Evolutionary conservation across 2,888 invertebrate species (phyloP).

Genomic region (Rhagonycha fulva): DNA sequence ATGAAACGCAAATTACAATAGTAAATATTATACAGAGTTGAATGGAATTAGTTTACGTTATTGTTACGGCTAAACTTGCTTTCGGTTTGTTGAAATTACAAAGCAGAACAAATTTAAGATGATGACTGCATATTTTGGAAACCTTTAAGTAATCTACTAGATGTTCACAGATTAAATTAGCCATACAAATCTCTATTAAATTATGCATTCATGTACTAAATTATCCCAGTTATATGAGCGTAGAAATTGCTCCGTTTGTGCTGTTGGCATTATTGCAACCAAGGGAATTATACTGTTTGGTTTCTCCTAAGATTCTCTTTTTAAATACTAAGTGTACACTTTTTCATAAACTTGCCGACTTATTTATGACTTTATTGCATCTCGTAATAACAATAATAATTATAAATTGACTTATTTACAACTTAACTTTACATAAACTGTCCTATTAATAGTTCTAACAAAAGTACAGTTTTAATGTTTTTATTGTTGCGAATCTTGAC

Average conservation of each 20-base stretch:
- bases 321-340: slow-evolving; percentile 1
- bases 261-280: slow-evolving; percentile 39
- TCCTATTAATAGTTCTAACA: neutral
- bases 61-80: neutral
- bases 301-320: slow-evolving; percentile 4
- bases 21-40: neutral
- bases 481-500: neutral
- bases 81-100: neutral
- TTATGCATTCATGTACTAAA: slow-evolving; percentile 43
- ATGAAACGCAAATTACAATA: neutral
- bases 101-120: slow-evolving; percentile 1
- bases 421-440: neutral
- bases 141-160: slow-evolving; percentile 22
- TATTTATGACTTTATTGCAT: neutral
- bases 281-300: slow-evolving; percentile 37
- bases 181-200: slow-evolving; percentile 44
- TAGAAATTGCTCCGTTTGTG: slow-evolving; percentile 37
- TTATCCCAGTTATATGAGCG: slow-evolving; percentile 40
- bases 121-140: slow-evolving; percentile 7
- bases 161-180: slow-evolving; percentile 40
- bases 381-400: neutral
- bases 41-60: neutral
- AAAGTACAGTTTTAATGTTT: neutral
- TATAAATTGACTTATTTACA: neutral
- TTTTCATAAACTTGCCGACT: neutral